Percentiles rank a stretch among this genome's conserved stretches.
These are phyloP conservation scores for Odontomachus brunneus DNA, from an alignment of 1,140 invertebrate species.

Conservation along the genomic window DNA sequence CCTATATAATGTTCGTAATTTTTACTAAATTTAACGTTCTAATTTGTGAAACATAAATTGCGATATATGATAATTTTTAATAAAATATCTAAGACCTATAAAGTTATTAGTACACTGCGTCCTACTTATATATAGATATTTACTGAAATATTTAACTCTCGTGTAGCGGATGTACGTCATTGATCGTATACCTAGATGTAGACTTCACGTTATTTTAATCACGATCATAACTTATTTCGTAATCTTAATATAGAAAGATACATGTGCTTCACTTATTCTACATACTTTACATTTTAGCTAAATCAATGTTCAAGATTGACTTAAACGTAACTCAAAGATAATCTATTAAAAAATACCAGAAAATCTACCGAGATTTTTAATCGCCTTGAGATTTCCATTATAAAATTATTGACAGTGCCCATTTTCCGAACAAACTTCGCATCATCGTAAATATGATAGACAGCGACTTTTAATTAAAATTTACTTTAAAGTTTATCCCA, in stretches of 20 bases:
- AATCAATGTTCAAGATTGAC: no score
- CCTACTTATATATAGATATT: neutral
- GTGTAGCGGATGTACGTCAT: neutral
- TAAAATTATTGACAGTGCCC: neutral
- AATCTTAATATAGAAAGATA: neutral
- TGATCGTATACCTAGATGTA: neutral
- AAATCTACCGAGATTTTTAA: no score
- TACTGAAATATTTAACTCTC: neutral
- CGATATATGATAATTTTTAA: no score
- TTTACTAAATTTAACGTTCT: no score
- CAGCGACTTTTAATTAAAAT: slow-evolving; percentile 51
- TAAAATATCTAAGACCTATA: no score
- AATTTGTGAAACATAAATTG: no score
- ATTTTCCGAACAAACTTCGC: neutral
- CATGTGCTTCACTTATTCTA: no score
- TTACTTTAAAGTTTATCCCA: slow-evolving; percentile 70
- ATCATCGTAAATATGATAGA: neutral
- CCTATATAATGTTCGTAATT: no score
- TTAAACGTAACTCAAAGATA: no score
- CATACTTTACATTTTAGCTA: no score
- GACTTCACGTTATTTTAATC: neutral
- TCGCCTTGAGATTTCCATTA: neutral
- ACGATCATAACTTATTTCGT: neutral
- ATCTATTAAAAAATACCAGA: no score
- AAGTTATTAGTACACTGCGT: neutral